phyloP scores from a whole-genome alignment of 2,113 vertebrate genomes.

The Montifringilla adamsi region DNA sequence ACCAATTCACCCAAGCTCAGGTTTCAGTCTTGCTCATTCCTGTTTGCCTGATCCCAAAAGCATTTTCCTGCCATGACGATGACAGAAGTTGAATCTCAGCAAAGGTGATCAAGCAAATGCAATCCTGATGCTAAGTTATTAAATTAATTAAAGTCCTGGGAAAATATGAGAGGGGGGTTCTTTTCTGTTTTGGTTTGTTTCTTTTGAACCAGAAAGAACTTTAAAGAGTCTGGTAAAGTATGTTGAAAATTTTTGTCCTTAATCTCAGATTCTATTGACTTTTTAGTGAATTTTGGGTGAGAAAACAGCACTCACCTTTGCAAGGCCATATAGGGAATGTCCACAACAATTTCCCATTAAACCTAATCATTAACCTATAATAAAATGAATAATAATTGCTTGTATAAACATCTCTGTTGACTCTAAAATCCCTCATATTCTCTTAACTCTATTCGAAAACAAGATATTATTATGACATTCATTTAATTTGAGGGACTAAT shows the following conservation, averaged over 20 bases:
- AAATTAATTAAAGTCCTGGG: background rate
- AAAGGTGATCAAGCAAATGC: background rate
- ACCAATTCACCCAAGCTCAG: background rate
- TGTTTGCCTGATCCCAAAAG: background rate
- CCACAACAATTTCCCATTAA: background rate
- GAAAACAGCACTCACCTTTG: background rate
- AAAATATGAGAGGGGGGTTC: background rate
- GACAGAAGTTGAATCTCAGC: background rate
- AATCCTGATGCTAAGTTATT: background rate
- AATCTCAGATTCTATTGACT: background rate
- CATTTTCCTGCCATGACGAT: background rate
- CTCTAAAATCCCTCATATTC: background rate
- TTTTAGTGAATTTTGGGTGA: background rate
- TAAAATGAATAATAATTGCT: background rate
- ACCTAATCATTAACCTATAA: background rate
- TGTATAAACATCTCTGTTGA: background rate
- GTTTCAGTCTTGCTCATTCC: background rate
- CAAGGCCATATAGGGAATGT: background rate
- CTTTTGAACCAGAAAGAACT: background rate
- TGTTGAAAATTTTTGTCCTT: background rate
- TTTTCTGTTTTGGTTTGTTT: background rate
- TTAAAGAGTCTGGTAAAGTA: background rate
- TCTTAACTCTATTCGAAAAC: background rate
- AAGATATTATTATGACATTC: background rate
- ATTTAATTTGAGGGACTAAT: background rate